Evolutionary conservation across 2,888 invertebrate genomes (phyloP).

Genomic region (Torymus auratus): DNA sequence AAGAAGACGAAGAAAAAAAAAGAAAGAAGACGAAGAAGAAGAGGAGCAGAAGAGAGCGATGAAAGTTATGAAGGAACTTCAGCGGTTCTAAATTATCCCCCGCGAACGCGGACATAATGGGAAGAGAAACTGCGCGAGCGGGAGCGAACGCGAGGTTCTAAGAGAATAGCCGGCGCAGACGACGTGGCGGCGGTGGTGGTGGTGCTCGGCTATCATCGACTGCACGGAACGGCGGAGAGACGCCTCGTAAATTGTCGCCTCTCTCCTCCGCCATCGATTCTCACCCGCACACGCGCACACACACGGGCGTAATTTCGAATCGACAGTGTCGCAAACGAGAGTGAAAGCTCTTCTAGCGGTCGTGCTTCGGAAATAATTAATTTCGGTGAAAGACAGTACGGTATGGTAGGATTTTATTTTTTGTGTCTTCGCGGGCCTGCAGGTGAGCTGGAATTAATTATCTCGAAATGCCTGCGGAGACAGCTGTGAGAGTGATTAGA

Average conservation of each 20-base stretch:
- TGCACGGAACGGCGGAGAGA: background rate
- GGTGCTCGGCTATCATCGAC: slow-evolving; percentile 20
- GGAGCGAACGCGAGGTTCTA: background rate
- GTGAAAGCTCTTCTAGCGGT: slow-evolving; percentile 22
- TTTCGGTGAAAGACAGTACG: background rate
- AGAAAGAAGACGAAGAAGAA: background rate
- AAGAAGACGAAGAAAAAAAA: background rate
- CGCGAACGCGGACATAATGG: background rate
- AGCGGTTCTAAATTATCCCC: background rate
- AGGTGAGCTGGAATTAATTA: too few relatives aligned
- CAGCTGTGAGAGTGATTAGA: too few relatives aligned
- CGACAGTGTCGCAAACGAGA: slow-evolving; percentile 24
- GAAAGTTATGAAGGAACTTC: background rate
- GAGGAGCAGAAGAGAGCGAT: background rate
- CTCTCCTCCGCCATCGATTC: background rate
- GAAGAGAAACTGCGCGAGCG: background rate
- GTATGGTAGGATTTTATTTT: background rate
- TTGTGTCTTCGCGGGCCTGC: background rate
- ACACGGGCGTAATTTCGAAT: slow-evolving; percentile 31
- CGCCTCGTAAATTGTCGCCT: slow-evolving; percentile 46
- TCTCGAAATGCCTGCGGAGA: too few relatives aligned
- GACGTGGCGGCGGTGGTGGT: too few relatives aligned
- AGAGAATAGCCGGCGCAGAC: background rate
- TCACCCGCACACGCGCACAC: too few relatives aligned
- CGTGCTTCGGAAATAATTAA: slow-evolving; percentile 25